Evolutionary conservation across 2,113 vertebrate genomes (phyloP), one percentile per base, ranked within the genome.

Genomic region (Brachypodius melanocephalos): DNA sequence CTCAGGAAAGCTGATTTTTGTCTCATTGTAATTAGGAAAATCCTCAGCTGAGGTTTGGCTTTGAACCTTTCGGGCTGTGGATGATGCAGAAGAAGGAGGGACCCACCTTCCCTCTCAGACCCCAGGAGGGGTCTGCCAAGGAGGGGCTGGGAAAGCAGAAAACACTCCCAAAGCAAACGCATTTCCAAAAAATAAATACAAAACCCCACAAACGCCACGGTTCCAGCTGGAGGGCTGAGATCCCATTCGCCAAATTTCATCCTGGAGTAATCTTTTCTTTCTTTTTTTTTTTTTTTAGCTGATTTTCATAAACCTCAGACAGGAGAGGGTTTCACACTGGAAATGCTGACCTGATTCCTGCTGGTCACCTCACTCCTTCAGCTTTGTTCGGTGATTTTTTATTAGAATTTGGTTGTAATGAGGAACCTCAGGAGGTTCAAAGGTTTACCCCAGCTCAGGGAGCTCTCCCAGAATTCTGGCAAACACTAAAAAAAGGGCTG

Each of bases 221-320:
- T n/a, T 92, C 57, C 87, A 85, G 38, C 15, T 18, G 71, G 87
- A 93, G 78, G 82, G 59, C 89, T 85, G 81, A 78, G 67, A 88
- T 46, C 91, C 74, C 26, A 4, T 69, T 85, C 82, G 91, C 81
- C 79, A 46, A 73, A 91, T 85, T 88, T 91, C 91, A 94, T 89
- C 66, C 63, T 31, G 59, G 25, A 90, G 59, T n/a, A 73, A 75
- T 85, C 7, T 58, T 54, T 77, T 25, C 2, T 29, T 34, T 17
- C 21, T 8, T 25, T 8, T 40, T 9, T 17, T 8, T 14, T 45
- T 55, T 26, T 32, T 32, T 15, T 24, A 88, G n/a, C 24, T 69
- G 83, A 72, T 79, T 94, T 82, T 58, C 43, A 57, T 24, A 88
- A 93, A 76, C 31, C 67, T 86, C 91, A 65, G 31, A 40, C 38